These are phyloP conservation scores for Arnoldichthys spilopterus DNA, from an alignment of 2,797 vertebrate species.

Conservation along the genomic window DNA sequence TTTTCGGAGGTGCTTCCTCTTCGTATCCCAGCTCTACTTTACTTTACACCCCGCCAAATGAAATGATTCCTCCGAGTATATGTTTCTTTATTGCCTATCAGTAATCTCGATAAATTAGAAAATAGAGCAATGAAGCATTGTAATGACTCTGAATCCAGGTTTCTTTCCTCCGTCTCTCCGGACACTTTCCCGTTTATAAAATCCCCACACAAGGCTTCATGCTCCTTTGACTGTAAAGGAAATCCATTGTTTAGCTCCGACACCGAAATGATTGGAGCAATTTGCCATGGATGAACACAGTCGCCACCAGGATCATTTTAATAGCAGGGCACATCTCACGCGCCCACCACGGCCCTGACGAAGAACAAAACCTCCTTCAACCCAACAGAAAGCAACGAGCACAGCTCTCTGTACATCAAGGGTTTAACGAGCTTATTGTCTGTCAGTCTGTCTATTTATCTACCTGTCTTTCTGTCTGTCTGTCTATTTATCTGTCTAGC, in stretches of 20 bases:
- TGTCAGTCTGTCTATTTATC: too few species aligned
- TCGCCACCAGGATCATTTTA: conserved; percentile 4
- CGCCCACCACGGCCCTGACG: neutral
- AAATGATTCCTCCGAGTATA: conserved; percentile 73
- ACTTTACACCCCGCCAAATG: conserved; percentile 71
- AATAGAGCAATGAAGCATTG: conserved; percentile 73
- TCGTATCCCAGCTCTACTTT: conserved; percentile 65
- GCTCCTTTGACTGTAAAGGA: conserved; percentile 54
- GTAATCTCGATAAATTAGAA: conserved; percentile 77
- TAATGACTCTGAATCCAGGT: conserved; percentile 73
- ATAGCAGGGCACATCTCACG: neutral
- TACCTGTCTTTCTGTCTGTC: too few species aligned
- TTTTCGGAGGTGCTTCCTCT: conserved; percentile 42
- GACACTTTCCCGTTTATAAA: conserved; percentile 57
- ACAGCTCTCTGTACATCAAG: too few species aligned
- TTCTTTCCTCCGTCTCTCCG: conserved; percentile 59
- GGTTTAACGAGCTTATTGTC: too few species aligned
- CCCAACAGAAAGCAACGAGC: neutral
- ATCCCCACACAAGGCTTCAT: conserved; percentile 54
- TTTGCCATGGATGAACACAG: conserved; percentile 3
- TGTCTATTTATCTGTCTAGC: too few species aligned
- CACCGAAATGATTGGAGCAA: conserved; percentile 40
- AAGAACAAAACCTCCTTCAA: neutral
- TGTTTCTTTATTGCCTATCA: conserved; percentile 70
- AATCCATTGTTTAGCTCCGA: conserved; percentile 58